Evolutionary conservation across 2,888 invertebrate genomes (phyloP).

Genomic region (Polymixis flavicincta): DNA sequence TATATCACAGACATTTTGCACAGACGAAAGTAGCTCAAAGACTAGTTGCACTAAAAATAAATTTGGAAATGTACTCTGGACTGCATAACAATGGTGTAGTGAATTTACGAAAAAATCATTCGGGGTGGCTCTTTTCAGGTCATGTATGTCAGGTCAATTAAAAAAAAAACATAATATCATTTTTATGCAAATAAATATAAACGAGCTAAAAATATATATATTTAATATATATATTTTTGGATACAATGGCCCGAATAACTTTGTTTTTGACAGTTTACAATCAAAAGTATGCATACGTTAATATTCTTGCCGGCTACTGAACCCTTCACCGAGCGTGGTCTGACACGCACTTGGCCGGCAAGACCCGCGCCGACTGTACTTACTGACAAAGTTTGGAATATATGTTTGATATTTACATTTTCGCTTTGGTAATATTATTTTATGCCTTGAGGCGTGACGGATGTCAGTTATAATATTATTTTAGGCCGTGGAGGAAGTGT

Average conservation of each 20-base stretch:
- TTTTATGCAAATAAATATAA: no score
- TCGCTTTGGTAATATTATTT: background rate
- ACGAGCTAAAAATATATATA: no score
- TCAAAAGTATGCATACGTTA: background rate
- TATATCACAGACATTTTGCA: background rate
- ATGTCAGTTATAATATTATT: slow-evolving; percentile 3
- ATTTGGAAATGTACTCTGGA: background rate
- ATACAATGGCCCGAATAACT: background rate
- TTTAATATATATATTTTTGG: no score
- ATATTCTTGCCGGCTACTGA: background rate
- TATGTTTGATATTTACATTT: slow-evolving; percentile 9
- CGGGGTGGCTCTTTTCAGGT: no score
- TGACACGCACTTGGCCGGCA: background rate
- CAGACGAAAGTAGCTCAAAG: no score
- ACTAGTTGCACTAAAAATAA: background rate
- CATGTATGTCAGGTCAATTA: no score
- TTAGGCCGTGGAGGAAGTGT: background rate
- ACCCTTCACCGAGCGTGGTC: no score
- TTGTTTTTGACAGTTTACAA: background rate
- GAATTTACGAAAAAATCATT: background rate
- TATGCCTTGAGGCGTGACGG: background rate
- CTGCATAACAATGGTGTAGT: background rate
- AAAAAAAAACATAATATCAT: no score
- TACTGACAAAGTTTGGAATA: background rate
- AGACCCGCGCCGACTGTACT: no score